Evolutionary conservation across 2,797 vertebrate genomes (phyloP).

Genomic region (Oreortyx pictus): DNA sequence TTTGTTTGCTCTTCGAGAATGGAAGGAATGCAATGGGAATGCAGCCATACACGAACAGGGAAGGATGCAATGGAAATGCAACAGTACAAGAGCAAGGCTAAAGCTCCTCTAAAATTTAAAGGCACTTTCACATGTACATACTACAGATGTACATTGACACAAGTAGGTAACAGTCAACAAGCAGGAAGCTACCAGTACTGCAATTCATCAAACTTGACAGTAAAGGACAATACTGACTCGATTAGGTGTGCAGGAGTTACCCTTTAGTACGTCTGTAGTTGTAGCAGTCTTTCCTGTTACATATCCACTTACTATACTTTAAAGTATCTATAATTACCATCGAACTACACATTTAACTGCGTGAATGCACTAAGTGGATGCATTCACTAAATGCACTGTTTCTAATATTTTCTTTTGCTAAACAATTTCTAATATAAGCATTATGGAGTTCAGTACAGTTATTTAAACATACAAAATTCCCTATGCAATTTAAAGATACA

Average conservation of each 20-base stretch:
- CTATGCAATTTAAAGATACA: constrained; percentile 81
- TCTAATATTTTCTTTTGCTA: constrained; percentile 82
- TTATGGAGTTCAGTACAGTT: constrained; percentile 81
- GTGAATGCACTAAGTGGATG: constrained; percentile 77
- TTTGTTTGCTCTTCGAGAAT: constrained; percentile 74
- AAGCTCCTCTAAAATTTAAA: constrained; percentile 94
- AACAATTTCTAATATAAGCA: constrained; percentile 83
- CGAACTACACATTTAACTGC: constrained; percentile 81
- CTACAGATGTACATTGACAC: constrained; percentile 91
- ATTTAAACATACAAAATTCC: constrained; percentile 83
- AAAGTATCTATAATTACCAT: constrained; percentile 82
- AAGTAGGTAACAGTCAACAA: constrained; percentile 87
- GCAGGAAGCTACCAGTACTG: constrained; percentile 83
- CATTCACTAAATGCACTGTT: constrained; percentile 81
- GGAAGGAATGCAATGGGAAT: constrained; percentile 74
- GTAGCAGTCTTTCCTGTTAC: constrained; percentile 78
- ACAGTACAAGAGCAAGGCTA: constrained; percentile 86
- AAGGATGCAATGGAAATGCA: constrained; percentile 72
- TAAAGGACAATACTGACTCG: constrained; percentile 81
- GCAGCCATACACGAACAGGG: constrained; percentile 80
- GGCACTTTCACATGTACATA: constrained; percentile 99
- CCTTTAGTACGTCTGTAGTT: constrained; percentile 72
- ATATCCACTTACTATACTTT: constrained; percentile 81
- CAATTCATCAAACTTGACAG: constrained; percentile 78
- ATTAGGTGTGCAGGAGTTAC: constrained; percentile 76